These are phyloP conservation scores for Microctenopoma lineatum DNA, from an alignment of 2,797 vertebrate genomes.

Conservation along the genomic window DNA sequence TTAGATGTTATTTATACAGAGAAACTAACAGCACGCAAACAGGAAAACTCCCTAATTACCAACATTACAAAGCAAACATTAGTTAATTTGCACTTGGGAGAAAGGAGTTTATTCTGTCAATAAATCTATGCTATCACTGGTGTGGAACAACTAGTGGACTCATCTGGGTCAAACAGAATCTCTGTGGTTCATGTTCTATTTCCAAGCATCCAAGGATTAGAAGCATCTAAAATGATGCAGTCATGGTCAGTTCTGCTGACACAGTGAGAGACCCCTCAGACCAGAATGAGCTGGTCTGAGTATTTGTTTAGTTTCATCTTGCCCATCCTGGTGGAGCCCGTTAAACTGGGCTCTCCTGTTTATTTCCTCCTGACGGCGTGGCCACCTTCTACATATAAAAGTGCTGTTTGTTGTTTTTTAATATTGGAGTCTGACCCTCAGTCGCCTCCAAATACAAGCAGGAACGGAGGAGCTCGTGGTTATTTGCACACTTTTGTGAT, in stretches of 20 bases:
- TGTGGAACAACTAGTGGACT: not conserved
- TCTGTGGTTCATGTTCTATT: not conserved
- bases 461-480: not conserved
- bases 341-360: conserved; percentile 47
- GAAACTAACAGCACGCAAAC: conserved; percentile 30
- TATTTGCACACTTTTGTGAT: not conserved
- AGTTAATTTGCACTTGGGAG: not conserved
- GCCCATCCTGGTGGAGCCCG: conserved; percentile 4
- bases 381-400: conserved; percentile 12
- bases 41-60: conserved; percentile 31
- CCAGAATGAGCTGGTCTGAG: not conserved
- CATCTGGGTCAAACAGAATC: not conserved
- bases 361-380: conserved; percentile 42
- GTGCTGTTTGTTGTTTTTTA: conserved; percentile 23
- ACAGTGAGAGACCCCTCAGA: no score
- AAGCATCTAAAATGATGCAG: no score
- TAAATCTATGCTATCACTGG: not conserved
- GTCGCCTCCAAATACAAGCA: not conserved
- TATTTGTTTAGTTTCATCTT: conserved; percentile 43
- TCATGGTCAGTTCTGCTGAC: no score
- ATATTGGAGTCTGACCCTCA: conserved; percentile 2
- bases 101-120: not conserved
- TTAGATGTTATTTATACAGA: conserved; percentile 43
- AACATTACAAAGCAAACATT: conserved; percentile 14
- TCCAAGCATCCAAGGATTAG: not conserved